These are phyloP conservation scores for Vireo altiloquus DNA, from an alignment of 2,113 vertebrate genomes.

Conservation along the genomic window DNA sequence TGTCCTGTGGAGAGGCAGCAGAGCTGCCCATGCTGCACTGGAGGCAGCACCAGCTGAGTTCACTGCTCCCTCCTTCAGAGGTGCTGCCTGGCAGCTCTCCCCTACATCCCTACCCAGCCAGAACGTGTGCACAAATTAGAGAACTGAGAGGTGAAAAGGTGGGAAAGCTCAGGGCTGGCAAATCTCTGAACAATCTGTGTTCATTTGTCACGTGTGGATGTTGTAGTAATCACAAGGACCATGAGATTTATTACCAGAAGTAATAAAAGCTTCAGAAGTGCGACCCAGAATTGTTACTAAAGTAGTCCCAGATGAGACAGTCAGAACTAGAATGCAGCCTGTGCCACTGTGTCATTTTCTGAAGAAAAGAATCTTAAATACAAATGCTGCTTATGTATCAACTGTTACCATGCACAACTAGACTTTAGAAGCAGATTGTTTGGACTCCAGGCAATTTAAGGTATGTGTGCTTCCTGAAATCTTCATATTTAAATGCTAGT, in stretches of 20 bases:
- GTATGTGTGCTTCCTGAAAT: background rate
- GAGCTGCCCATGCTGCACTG: background rate
- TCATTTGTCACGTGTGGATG: background rate
- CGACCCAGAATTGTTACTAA: background rate
- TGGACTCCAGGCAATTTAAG: background rate
- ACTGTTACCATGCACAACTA: background rate
- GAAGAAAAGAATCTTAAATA: background rate
- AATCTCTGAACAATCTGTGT: background rate
- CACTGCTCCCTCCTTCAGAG: background rate
- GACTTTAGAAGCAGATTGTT: background rate
- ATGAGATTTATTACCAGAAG: conserved; percentile 8
- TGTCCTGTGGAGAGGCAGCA: background rate
- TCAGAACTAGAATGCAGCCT: background rate
- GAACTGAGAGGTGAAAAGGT: background rate
- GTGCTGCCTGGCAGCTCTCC: background rate
- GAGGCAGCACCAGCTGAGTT: background rate
- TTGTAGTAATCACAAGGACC: background rate
- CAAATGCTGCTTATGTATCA: background rate
- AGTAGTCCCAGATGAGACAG: background rate
- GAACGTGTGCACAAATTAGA: background rate
- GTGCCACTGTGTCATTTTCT: background rate
- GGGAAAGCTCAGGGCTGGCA: background rate
- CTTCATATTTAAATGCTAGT: background rate
- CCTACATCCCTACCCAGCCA: background rate
- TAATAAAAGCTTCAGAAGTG: background rate